phyloP scores from a whole-genome alignment of 1,140 invertebrate species.

The Tetramorium simillimum region DNA sequence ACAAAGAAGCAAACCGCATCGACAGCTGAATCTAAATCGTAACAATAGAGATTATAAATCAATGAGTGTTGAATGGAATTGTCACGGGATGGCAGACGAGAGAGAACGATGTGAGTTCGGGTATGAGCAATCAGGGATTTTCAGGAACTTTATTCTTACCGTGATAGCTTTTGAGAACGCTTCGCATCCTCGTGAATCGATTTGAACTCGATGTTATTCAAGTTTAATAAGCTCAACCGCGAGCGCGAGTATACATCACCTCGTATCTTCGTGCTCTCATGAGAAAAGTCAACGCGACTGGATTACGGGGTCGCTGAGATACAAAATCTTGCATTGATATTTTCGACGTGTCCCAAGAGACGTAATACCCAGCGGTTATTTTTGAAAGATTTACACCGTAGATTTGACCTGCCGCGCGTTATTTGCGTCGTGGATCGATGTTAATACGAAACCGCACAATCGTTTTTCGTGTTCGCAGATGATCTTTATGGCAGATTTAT shows the following conservation, averaged over 20 bases:
- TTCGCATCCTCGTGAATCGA: slow-evolving; percentile 47
- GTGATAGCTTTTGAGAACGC: slow-evolving; percentile 14
- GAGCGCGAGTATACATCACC: background rate
- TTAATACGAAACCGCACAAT: background rate
- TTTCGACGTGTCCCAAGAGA: background rate
- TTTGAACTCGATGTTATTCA: slow-evolving; percentile 21
- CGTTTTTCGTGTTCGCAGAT: slow-evolving; percentile 16
- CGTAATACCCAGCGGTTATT: slow-evolving; percentile 14
- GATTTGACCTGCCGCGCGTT: background rate
- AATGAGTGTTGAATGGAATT: slow-evolving; percentile 40
- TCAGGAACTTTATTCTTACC: slow-evolving; percentile 32
- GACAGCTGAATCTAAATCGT: slow-evolving; percentile 30
- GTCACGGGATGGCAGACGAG: background rate
- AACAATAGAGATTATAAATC: slow-evolving; percentile 47
- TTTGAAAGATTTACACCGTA: background rate
- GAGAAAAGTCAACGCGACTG: background rate
- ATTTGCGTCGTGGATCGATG: background rate
- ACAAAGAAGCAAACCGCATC: background rate
- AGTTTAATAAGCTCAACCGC: slow-evolving; percentile 50
- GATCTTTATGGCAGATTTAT: slow-evolving; percentile 60
- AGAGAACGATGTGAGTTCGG: background rate
- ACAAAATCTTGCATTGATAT: slow-evolving; percentile 1
- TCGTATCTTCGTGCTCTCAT: background rate
- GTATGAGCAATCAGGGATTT: background rate
- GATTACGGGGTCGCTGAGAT: slow-evolving; percentile 11